Conservation (phyloP, 2,113 vertebrate genomes). For the Pachyramphus minor region DNA sequence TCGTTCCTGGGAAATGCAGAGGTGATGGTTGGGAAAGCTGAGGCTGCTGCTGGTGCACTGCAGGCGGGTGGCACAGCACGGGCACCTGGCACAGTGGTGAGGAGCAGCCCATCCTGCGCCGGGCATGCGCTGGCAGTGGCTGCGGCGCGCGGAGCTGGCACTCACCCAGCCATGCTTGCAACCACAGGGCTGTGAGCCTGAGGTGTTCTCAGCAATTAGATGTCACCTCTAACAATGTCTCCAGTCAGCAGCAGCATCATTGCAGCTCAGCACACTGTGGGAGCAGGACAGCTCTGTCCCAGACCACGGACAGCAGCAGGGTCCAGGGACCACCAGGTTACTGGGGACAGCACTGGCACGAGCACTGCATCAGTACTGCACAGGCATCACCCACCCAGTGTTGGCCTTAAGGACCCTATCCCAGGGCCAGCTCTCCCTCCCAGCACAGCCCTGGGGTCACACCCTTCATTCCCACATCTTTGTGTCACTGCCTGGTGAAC, state of each 20-base stretch:
- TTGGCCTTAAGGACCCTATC: background rate
- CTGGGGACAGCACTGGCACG: fast-evolving
- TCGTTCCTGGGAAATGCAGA: background rate
- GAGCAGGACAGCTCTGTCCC: background rate
- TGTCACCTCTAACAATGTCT: background rate
- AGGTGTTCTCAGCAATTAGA: background rate
- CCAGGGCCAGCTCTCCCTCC: background rate
- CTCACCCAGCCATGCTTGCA: background rate
- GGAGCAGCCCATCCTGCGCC: fast-evolving
- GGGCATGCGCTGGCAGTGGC: fast-evolving
- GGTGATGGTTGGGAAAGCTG: background rate
- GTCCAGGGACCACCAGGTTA: background rate
- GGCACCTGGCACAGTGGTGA: background rate
- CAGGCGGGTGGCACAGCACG: background rate
- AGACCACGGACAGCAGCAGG: background rate
- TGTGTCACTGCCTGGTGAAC: fast-evolving
- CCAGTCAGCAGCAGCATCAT: background rate
- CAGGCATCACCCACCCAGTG: fast-evolving
- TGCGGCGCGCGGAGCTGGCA: fast-evolving
- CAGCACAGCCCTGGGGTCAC: background rate
- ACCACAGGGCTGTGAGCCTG: background rate
- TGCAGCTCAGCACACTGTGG: fast-evolving
- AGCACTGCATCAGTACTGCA: fast-evolving
- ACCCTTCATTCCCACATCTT: background rate
- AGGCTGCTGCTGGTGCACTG: background rate